Conservation (phyloP, 2,797 vertebrate species). For the Sebastolobus altivelis region DNA sequence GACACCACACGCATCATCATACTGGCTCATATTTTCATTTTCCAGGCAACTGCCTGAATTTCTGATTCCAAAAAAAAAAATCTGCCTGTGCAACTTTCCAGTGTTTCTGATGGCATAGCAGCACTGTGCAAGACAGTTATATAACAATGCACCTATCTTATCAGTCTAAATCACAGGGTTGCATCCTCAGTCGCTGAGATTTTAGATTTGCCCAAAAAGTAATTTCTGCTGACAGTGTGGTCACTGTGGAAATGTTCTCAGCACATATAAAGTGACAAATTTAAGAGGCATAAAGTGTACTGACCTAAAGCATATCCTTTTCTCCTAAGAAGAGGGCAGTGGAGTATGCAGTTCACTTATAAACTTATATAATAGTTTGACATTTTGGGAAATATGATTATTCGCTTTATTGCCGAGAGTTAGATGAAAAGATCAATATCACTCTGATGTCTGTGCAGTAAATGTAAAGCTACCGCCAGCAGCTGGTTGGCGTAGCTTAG, state of each 20-base stretch:
- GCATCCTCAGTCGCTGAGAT: slow-evolving; percentile 7
- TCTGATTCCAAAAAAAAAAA: slow-evolving; percentile 2
- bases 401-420: neutral
- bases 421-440: neutral
- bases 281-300: slow-evolving; percentile 6
- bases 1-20: slow-evolving; percentile 11
- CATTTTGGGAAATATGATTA: neutral
- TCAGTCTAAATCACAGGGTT: slow-evolving; percentile 16
- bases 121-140: slow-evolving; percentile 1
- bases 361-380: neutral
- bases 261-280: neutral
- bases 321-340: neutral
- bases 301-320: slow-evolving; percentile 6
- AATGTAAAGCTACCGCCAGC: neutral
- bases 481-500: neutral
- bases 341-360: slow-evolving; percentile 10
- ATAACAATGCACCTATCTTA: slow-evolving; percentile 36
- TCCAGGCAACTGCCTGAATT: slow-evolving; percentile 6
- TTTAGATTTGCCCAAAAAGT: slow-evolving; percentile 29
- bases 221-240: slow-evolving; percentile 17
- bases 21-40: slow-evolving; percentile 17
- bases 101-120: slow-evolving; percentile 25
- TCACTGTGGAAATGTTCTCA: slow-evolving; percentile 13
- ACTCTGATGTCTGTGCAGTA: neutral
- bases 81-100: neutral